Percentiles rank a stretch among this genome's conserved stretches.
Evolutionary conservation across 2,113 vertebrate species (phyloP).

Genomic region (Carassius carassius): DNA sequence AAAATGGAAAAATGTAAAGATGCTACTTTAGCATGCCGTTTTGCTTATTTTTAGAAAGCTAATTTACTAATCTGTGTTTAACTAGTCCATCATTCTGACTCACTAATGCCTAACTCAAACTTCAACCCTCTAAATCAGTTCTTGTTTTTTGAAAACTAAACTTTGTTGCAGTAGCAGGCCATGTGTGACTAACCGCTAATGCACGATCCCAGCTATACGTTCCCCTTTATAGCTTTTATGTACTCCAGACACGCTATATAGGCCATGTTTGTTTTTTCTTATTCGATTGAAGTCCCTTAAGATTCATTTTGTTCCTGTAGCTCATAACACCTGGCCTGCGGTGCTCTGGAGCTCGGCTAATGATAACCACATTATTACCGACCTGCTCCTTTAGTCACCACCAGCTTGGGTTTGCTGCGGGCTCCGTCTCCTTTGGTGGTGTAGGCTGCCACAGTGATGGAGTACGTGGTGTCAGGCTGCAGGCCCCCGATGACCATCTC

Average conservation of each 20-base stretch:
- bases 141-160: background rate
- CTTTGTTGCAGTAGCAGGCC: background rate
- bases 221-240: background rate
- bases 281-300: conserved; percentile 4
- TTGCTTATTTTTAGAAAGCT: background rate
- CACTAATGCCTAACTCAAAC: background rate
- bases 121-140: background rate
- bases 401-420: conserved; percentile 93
- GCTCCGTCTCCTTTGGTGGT: conserved; percentile 98
- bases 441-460: conserved; percentile 96
- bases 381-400: conserved; percentile 96
- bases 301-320: conserved; percentile 29
- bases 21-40: background rate
- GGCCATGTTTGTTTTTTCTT: conserved; percentile 21
- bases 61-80: background rate
- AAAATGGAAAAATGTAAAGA: background rate
- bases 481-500: conserved; percentile 94
- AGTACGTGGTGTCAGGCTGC: conserved; percentile 94
- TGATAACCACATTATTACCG: conserved; percentile 55
- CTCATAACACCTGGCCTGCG: conserved; percentile 7
- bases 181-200: background rate
- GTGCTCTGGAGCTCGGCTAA: background rate
- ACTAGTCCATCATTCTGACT: background rate
- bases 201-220: background rate
- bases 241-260: conserved; percentile 12